Conservation (phyloP, 2,888 invertebrate species). For the Gymnocheta viridis region DNA sequence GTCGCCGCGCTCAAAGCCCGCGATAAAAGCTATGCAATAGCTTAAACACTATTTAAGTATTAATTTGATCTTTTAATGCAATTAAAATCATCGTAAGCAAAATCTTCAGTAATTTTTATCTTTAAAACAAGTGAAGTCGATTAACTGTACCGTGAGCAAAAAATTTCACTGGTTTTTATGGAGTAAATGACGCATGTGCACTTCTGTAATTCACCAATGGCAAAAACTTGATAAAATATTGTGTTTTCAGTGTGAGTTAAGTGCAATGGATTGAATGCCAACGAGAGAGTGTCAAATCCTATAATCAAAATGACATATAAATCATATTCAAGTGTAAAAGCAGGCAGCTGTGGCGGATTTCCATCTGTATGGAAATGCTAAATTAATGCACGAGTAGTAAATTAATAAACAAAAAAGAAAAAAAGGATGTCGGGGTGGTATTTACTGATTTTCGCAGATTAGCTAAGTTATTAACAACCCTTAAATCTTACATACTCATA, state of each 20-base stretch:
- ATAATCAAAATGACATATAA: conserved; percentile 57
- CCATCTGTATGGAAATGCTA: conserved; percentile 1
- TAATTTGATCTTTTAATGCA: conserved; percentile 43
- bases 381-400: not conserved
- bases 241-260: not conserved
- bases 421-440: conserved; percentile 40
- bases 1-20: too few species aligned
- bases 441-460: not conserved
- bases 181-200: not conserved
- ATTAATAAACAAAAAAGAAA: not conserved
- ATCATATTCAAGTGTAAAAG: conserved; percentile 26
- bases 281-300: conserved; percentile 5
- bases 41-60: too few species aligned
- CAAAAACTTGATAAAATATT: not conserved
- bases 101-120: conserved; percentile 15
- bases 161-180: not conserved
- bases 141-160: conserved; percentile 31
- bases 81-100: conserved; percentile 13
- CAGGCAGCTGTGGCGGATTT: conserved; percentile 54
- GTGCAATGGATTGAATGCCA: not conserved
- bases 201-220: too few species aligned
- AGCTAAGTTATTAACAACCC: conserved; percentile 38
- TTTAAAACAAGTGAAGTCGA: conserved; percentile 16
- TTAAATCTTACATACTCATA: conserved; percentile 22
- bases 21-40: too few species aligned